These are phyloP conservation scores for Whitmania pigra DNA, from an alignment of 1,140 invertebrate genomes.

Conservation along the genomic window DNA sequence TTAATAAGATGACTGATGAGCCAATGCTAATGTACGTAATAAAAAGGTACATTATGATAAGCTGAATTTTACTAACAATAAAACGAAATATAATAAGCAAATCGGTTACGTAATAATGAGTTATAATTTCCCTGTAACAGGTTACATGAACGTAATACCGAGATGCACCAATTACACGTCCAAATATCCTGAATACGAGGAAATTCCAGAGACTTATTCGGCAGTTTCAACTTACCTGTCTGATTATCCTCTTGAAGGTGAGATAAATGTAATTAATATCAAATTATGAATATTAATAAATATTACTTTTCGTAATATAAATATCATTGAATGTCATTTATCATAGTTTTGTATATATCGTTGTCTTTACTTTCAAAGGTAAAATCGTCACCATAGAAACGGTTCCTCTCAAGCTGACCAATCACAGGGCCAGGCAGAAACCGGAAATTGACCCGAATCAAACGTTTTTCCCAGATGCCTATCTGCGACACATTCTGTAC, in stretches of 20 bases:
- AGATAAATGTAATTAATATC: too few species aligned
- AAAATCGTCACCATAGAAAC: conserved; percentile 15
- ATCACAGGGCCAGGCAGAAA: conserved; percentile 1
- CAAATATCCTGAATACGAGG: conserved; percentile 3
- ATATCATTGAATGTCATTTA: not conserved
- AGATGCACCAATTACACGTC: not conserved
- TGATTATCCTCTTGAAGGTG: not conserved
- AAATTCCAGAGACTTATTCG: not conserved
- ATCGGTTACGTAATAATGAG: not conserved
- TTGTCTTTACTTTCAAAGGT: not conserved
- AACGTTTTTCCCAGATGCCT: conserved; percentile 13
- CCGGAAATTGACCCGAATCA: conserved; percentile 11
- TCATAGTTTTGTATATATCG: too few species aligned
- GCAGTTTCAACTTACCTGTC: not conserved
- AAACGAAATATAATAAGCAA: not conserved
- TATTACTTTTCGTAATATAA: too few species aligned
- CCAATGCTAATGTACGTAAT: too few species aligned
- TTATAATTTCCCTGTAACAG: not conserved
- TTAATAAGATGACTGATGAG: too few species aligned
- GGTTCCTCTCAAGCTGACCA: conserved; percentile 10
- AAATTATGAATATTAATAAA: too few species aligned
- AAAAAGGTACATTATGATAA: not conserved
- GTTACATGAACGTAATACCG: conserved; percentile 8
- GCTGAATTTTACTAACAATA: not conserved
- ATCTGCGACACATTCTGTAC: conserved; percentile 9